Evolutionary conservation across 2,888 invertebrate species (phyloP), one percentile per base, ranked within the genome.

Genomic region (Drosophila quinaria): DNA sequence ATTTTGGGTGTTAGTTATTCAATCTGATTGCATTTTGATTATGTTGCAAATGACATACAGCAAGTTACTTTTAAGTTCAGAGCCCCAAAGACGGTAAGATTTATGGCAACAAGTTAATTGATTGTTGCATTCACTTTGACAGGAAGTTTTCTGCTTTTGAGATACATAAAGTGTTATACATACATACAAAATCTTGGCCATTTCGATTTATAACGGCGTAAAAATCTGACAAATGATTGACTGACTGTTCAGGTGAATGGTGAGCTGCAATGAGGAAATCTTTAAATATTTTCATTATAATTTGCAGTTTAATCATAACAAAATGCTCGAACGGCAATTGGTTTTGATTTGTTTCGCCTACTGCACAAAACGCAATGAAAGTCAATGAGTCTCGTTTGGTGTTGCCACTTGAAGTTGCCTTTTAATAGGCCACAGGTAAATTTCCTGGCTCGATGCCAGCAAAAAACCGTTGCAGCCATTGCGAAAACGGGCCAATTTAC

Each of bases 261-360:
- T 64, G 70, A 19, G 9, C 51, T 55, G 67, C 77, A 88, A 88
- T 88, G 59, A 86, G 85, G 89, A 86, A 86, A 81, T 79, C 69
- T 70, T 22, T 66, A 25, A 31, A 58, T 70, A 17, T 56, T 74
- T 68, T 52, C 29, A 17, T 58, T 50, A 68, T 65, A 58, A 67
- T 72, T 69, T 54, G 54, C 69, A 42, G 49, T 56, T 78, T 67
- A 70, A 65, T 74, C 62, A 71, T 60, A 54, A 81, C 25, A 64
- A 54, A 61, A 66, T 61, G 46, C 66, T 46, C 35, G 51, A 64
- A 59, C 52, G 37, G 59, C 60, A 64, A 64, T 75, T 70, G 67
- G 19, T 46, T 37, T 47, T 61, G 58, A 67, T 67, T 77, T 65
- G 68, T 41, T 74, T 69, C 69, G 67, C 66, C 68, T 60, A 66